A percentile compares a stretch with the other conserved stretches of the same genome.
Conservation (phyloP, 2,888 invertebrate genomes). For the Andrena bicolor region DNA sequence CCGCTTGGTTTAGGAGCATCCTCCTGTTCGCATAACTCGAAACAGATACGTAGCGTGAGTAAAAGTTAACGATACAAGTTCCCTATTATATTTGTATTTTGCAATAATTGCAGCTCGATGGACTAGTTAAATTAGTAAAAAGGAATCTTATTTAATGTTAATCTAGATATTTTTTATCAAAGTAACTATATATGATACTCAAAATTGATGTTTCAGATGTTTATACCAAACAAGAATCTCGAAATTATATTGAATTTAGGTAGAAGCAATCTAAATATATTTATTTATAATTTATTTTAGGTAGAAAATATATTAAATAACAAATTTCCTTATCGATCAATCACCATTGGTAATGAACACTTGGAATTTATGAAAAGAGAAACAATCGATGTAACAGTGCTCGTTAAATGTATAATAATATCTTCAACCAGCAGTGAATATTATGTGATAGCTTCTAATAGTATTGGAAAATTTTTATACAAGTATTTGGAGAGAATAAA, state of each 20-base stretch:
- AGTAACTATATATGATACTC: slow-evolving; percentile 69
- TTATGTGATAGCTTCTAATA: slow-evolving; percentile 75
- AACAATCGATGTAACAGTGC: slow-evolving; percentile 56
- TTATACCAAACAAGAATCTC: slow-evolving; percentile 77
- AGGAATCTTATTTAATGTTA: slow-evolving; percentile 70
- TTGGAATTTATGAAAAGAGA: slow-evolving; percentile 61
- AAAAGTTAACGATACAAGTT: slow-evolving; percentile 76
- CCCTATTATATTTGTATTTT: slow-evolving; percentile 77
- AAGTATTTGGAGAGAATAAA: slow-evolving; percentile 80
- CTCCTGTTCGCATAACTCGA: slow-evolving; percentile 67
- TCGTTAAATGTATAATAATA: slow-evolving; percentile 60
- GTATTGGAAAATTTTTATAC: slow-evolving; percentile 79
- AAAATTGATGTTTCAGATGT: slow-evolving; percentile 77
- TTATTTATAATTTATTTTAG: slow-evolving; percentile 85
- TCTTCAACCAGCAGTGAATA: slow-evolving; percentile 61
- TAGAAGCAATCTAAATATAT: slow-evolving; percentile 84
- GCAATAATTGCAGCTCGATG: slow-evolving; percentile 63
- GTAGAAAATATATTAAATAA: slow-evolving; percentile 82
- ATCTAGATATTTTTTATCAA: slow-evolving; percentile 62
- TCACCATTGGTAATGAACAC: slow-evolving; percentile 51
- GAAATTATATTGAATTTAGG: slow-evolving; percentile 83
- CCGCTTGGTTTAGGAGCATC: slow-evolving; percentile 57
- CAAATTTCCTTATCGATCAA: slow-evolving; percentile 73
- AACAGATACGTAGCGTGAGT: slow-evolving; percentile 58
- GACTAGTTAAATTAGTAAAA: slow-evolving; percentile 78